phyloP scores from a whole-genome alignment of 2,113 vertebrate species.

The Dromaius novaehollandiae region DNA sequence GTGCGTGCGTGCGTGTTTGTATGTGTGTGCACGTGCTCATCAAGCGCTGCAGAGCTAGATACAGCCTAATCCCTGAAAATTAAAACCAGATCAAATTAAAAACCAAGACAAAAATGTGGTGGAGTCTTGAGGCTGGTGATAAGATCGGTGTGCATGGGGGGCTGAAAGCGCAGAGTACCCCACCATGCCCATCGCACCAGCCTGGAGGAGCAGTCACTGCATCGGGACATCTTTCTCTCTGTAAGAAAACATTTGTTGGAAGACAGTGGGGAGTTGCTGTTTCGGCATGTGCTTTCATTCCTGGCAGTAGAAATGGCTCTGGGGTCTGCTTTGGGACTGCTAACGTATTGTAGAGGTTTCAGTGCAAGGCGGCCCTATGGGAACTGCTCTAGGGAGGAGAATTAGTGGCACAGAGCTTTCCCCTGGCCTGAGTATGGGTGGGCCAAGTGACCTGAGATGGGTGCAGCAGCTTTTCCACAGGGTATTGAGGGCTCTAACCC shows the following conservation, averaged over 20 bases:
- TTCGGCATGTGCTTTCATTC: neutral
- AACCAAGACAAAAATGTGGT: neutral
- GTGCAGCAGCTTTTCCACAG: too few relatives aligned
- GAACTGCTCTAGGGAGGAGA: too few relatives aligned
- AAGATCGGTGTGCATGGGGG: neutral
- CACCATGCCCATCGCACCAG: neutral
- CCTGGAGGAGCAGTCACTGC: neutral
- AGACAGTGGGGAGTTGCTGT: neutral
- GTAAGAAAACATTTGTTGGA: neutral
- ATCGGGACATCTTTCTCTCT: too few relatives aligned
- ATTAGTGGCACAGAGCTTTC: too few relatives aligned
- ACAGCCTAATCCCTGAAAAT: slow-evolving; percentile 1
- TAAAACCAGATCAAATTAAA: slow-evolving; percentile 34
- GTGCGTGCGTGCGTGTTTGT: neutral
- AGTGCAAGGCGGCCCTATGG: neutral
- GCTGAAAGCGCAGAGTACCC: neutral
- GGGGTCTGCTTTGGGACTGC: neutral
- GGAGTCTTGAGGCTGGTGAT: neutral
- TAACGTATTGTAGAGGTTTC: neutral
- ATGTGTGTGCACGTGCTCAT: neutral
- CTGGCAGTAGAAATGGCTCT: neutral
- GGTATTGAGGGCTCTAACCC: too few relatives aligned
- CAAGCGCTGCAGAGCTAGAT: neutral
- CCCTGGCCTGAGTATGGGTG: too few relatives aligned
- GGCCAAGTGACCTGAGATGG: too few relatives aligned